Evolutionary conservation across 2,888 invertebrate species (phyloP).

Genomic region (Pelosia muscerda): DNA sequence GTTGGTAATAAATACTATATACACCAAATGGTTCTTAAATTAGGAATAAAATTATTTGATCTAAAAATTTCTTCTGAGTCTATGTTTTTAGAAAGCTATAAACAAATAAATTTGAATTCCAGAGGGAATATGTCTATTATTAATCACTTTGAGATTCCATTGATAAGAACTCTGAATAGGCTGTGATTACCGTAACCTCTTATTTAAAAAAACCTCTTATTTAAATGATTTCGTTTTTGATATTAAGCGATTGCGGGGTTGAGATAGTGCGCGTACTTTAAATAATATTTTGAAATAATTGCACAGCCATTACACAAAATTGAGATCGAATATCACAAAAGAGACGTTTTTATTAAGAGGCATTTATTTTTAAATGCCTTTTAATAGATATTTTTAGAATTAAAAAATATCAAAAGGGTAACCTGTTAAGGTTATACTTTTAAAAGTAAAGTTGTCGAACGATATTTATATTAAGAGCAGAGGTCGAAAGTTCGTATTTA

Average conservation of each 20-base stretch:
- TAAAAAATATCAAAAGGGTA: background rate
- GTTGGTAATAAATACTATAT: too few species aligned
- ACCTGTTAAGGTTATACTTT: background rate
- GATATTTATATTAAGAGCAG: background rate
- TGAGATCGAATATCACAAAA: background rate
- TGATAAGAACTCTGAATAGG: background rate
- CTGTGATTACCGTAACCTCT: too few species aligned
- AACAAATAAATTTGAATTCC: too few species aligned
- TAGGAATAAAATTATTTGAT: too few species aligned
- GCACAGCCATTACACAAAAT: background rate
- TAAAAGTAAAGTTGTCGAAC: background rate
- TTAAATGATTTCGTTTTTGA: too few species aligned
- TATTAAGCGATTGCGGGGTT: background rate
- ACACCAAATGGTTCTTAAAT: too few species aligned
- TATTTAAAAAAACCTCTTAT: background rate
- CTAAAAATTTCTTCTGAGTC: too few species aligned
- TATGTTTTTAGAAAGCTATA: too few species aligned
- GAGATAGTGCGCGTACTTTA: background rate
- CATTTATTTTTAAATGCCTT: background rate
- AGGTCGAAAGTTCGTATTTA: too few species aligned
- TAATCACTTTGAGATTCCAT: background rate
- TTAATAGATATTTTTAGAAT: background rate
- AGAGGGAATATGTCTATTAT: too few species aligned
- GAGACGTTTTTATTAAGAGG: background rate
- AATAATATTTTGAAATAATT: background rate